These are phyloP conservation scores for Sylvia atricapilla DNA, from an alignment of 2,113 vertebrate genomes.

Conservation along the genomic window DNA sequence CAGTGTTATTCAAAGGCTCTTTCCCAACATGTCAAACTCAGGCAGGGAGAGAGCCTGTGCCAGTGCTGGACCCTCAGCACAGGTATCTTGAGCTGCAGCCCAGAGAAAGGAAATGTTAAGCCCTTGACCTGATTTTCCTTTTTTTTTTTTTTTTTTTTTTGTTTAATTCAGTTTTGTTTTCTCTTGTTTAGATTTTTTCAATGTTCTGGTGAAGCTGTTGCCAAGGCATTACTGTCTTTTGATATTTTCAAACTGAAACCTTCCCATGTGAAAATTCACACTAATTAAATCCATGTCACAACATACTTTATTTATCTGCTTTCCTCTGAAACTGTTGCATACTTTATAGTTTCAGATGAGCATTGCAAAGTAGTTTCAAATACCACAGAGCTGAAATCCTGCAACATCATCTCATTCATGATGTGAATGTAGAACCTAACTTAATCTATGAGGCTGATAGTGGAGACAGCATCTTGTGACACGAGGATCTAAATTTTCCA, in stretches of 20 bases:
- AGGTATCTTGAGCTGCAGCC: background rate
- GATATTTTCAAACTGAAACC: background rate
- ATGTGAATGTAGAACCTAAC: background rate
- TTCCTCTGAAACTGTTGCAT: background rate
- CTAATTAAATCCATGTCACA: background rate
- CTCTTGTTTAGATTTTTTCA: background rate
- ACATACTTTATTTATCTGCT: background rate
- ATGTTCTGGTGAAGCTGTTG: background rate
- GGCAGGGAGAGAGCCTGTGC: rapidly evolving
- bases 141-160: background rate
- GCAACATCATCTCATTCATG: background rate
- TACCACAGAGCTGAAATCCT: background rate
- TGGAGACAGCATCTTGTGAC: background rate
- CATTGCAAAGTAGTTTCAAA: background rate
- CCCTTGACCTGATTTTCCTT: rapidly evolving
- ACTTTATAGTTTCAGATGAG: background rate
- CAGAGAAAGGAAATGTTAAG: background rate
- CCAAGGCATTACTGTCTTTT: background rate
- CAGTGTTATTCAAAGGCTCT: background rate
- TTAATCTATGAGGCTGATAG: background rate
- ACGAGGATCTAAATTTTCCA: background rate
- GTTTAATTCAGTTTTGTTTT: background rate
- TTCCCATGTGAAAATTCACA: background rate
- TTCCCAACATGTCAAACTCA: background rate
- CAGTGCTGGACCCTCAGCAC: background rate